Evolutionary conservation across 2,113 vertebrate genomes (phyloP).

Genomic region (mouse (Mus musculus)): DNA sequence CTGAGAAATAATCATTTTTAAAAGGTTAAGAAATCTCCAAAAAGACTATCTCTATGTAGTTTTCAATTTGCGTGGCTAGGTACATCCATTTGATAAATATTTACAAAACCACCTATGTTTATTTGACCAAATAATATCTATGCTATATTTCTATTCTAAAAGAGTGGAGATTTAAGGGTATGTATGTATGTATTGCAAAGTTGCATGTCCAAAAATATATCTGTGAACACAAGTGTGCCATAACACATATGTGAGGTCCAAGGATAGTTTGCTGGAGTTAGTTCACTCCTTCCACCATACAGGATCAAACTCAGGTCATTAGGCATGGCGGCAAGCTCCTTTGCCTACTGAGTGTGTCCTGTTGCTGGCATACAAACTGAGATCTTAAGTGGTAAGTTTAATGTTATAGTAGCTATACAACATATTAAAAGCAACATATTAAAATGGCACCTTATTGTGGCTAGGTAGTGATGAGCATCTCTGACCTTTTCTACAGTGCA

Average conservation of each 20-base stretch:
- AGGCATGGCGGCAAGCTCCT: too few species aligned
- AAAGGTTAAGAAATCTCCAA: background rate
- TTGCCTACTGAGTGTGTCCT: background rate
- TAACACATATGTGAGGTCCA: background rate
- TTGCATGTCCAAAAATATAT: too few species aligned
- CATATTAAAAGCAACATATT: conserved; percentile 22
- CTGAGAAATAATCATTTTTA: background rate
- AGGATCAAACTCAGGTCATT: background rate
- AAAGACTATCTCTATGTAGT: background rate
- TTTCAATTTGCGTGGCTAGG: background rate
- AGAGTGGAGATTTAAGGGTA: background rate
- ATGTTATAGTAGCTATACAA: background rate
- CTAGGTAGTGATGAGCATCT: background rate
- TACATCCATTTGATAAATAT: background rate
- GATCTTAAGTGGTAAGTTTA: background rate
- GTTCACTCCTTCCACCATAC: too few species aligned
- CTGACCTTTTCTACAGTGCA: background rate
- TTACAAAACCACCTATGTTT: background rate
- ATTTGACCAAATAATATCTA: conserved; percentile 15
- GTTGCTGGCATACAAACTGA: background rate
- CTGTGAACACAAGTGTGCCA: background rate
- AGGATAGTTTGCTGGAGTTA: background rate
- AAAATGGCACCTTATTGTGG: background rate
- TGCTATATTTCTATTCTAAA: background rate
- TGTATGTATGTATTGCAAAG: background rate